Evolutionary conservation across 2,888 invertebrate species (phyloP), one percentile per base, ranked within the genome.

Genomic region (Andricus quercusramuli): DNA sequence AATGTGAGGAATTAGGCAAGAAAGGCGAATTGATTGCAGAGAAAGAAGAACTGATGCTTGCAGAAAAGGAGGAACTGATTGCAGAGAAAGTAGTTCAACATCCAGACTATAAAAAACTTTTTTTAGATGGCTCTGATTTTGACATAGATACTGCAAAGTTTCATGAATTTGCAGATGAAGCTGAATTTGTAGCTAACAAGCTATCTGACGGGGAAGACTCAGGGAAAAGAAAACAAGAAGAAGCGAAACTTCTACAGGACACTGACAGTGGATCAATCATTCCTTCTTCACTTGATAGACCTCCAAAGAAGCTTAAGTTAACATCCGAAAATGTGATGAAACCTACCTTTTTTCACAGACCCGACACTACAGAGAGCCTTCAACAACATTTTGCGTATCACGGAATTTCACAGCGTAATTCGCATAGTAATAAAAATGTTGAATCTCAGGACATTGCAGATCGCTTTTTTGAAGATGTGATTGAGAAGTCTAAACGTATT

Each of bases 401-500:
- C 8, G 20, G n/a, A 5, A 47, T 29, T 32, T 25, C 59, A n/a
- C 59, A 25, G 11, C 59, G 22, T 13, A 51, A 32, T 56, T 9
- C 29, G 11, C 17, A 11, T 15, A 47, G 22, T 47, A 25, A 25
- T 9, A 22, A 8, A 5, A 25, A 47, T 17, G 29, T 51, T 51
- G 51, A 56, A 56, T 47, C 56, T n/a, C 51, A 56, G 32, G 51
- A 47, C 29, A 47, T 74, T 74, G 51, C 25, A 29, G 47, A 29
- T 74, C 70, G 32, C 29, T 56, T 74, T 13, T 74, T 74, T n/a
- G 51, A 29, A 32, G 70, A 74, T 20, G 70, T 70, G 17, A 74
- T 74, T 74, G 70, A 74, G 5, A 56, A 56, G 9, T 74, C 70
- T n/a, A 74, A 74, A 32, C 20, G 29, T 13, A 56, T 74, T 32